Evolutionary conservation across 2,888 invertebrate genomes (phyloP), one percentile per base, ranked within the genome.

Genomic region (Amorpha juglandis): DNA sequence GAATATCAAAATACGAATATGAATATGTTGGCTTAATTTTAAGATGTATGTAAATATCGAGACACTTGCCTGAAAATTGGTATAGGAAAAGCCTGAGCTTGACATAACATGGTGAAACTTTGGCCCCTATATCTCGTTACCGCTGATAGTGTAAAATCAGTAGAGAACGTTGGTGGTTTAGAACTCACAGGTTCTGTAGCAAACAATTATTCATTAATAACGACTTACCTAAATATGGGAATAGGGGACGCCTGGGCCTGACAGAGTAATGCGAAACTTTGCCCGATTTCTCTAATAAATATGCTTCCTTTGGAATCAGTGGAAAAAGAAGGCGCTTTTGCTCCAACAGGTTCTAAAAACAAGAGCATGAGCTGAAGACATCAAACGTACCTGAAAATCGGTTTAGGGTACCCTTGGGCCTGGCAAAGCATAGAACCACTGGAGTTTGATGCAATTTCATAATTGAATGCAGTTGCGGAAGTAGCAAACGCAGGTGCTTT

Each of bases 61-160:
- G 63, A 76, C 72, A 92, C 94, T 94, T 95, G 96, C 96, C 95
- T 96, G 95, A 95, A 96, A 81, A 93, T 89, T 71, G 96, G 96
- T 81, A 95, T 92, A 72, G 96, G 96, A 84, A 95, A 95, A 76
- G 95, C 95, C 89, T 96, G 96, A 63, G 96, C 96, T 86, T 95
- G 95, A 84, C 96, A 96, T 77, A 95, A 93, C 81, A 96, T 87
- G 74, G 94, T 95, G 82, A 95, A 95, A 82, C 91, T 94, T 82
- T 94, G 93, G 73, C 91, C 90, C 76, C 86, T 88, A 77, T 90
- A 83, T 83, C 95, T 93, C 74, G 94, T 94, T 79, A 95, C 95
- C 77, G 94, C 95, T 70, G 94, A 94, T 74, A 94, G 89, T 75
- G 95, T 95, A 80, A 94, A 92, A 80, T 95, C 94, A 72, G 91